These are phyloP conservation scores for Rhinoraja longicauda DNA, from an alignment of 2,797 vertebrate genomes.

Conservation along the genomic window DNA sequence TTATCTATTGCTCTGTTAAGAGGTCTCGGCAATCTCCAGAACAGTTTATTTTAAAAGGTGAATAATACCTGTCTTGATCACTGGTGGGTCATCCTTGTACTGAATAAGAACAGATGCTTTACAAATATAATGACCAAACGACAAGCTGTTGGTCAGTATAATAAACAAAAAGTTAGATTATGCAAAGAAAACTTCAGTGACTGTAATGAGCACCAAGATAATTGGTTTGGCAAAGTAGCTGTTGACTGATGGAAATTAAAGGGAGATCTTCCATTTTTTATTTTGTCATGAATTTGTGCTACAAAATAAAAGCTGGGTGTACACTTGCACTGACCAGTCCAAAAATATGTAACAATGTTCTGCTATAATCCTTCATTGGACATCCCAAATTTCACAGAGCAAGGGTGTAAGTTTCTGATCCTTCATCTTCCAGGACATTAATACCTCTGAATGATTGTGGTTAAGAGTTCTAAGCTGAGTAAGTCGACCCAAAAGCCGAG, in stretches of 20 bases:
- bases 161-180: background rate
- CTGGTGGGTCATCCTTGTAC: background rate
- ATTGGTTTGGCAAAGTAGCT: constrained; percentile 12
- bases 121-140: constrained; percentile 13
- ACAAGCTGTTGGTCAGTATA: constrained; percentile 13
- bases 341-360: background rate
- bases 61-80: background rate
- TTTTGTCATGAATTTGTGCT: background rate
- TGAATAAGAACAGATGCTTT: background rate
- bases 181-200: background rate
- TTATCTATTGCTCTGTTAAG: background rate
- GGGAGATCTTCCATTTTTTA: background rate
- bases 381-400: constrained; percentile 54
- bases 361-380: constrained; percentile 54
- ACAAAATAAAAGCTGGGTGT: background rate
- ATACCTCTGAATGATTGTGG: constrained; percentile 59
- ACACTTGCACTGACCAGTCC: background rate
- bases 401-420: constrained; percentile 49
- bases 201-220: background rate
- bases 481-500: constrained; percentile 57
- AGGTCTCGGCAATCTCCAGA: background rate
- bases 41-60: background rate
- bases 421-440: constrained; percentile 52
- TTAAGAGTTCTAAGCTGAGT: constrained; percentile 62
- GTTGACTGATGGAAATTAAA: background rate